A percentile compares a stretch with the other conserved stretches of the same genome.
These are phyloP conservation scores for Takifugu ocellatus DNA, from an alignment of 2,797 vertebrate species.

Conservation along the genomic window DNA sequence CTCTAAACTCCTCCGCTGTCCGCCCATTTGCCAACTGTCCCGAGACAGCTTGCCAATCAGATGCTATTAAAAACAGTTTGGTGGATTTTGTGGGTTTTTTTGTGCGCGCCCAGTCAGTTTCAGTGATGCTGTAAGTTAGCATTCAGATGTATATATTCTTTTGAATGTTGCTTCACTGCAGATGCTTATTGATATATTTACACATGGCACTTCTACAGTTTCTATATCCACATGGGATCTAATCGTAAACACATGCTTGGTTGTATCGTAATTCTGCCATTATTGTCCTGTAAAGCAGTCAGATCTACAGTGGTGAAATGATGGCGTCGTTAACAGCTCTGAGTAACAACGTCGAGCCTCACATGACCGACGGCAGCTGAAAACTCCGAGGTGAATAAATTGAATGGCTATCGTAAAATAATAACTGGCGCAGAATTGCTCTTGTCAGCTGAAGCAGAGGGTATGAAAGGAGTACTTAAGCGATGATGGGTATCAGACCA, in stretches of 20 bases:
- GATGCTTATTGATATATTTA: slow-evolving; percentile 1
- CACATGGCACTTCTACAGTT: slow-evolving; percentile 11
- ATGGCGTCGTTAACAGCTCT: slow-evolving; percentile 55
- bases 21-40: slow-evolving; percentile 83
- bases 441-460: slow-evolving; percentile 60
- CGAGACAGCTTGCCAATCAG: slow-evolving; percentile 77
- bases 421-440: slow-evolving; percentile 60
- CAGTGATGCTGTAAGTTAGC: neutral
- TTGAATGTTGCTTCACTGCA: slow-evolving; percentile 32
- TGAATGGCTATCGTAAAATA: slow-evolving; percentile 67
- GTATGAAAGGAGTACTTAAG: slow-evolving; percentile 72
- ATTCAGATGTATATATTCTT: slow-evolving; percentile 19
- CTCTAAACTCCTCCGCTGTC: slow-evolving; percentile 79
- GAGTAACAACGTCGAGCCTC: slow-evolving; percentile 26
- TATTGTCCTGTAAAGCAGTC: slow-evolving; percentile 29
- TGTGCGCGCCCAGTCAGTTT: neutral
- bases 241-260: slow-evolving; percentile 6
- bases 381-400: slow-evolving; percentile 62
- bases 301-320: slow-evolving; percentile 35
- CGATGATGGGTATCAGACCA: slow-evolving; percentile 64
- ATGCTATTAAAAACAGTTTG: slow-evolving; percentile 71
- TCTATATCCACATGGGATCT: slow-evolving; percentile 16
- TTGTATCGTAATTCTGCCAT: slow-evolving; percentile 24
- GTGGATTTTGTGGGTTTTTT: slow-evolving; percentile 39
- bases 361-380: slow-evolving; percentile 52